Base-by-base conservation (phyloP, 2,113 vertebrate genomes). In the Sturnus vulgaris region DNA sequence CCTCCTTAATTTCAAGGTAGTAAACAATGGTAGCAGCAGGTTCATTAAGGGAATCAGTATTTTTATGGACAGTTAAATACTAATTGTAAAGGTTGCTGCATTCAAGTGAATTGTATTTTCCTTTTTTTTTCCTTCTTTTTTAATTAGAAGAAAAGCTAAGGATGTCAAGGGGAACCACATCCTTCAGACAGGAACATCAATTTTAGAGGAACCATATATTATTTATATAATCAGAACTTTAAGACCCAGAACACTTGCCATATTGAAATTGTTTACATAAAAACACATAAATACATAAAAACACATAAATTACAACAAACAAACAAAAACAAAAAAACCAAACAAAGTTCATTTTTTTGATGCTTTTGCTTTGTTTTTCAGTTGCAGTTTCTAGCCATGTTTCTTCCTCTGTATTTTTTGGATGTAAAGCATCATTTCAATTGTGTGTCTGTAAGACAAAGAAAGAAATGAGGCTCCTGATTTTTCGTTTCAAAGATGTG, bases 61-160 rank as follows among this genome's bases (percentile, higher is more conserved):
- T 90, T 95, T 96, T 95, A 93, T 90, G 60, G 85, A 73, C 60
- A 86, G 80, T 90, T 95, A 96, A 92, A 78, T 86, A 52, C 82
- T 88, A 88, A 81, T 93, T 88, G 64, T 66, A 93, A 83, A 82
- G 75, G 71, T 50, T 60, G 71, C 46, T 88, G 64, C 63, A 70
- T 73, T 88, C 52, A 55, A 91, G 75, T 61, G 50, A 77, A 92
- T 72, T 69, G 25, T 52, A 47, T 47, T n/a, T 68, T n/a, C 18
- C 28, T 52, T 59, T 81, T 65, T 65, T 81, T 66, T 50, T 63
- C 4, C 27, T 69, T 39, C 75, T 90, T 78, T 91, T 78, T 89
- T 88, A 94, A 94, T 94, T 91, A 92, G 63, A 82, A 76, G 42
- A 86, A 89, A 30, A 66, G 11, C 39, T 71, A 78, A 93, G 27